These are phyloP conservation scores for Pteropus rufus DNA, from an alignment of 2,797 vertebrate genomes.

Conservation along the genomic window DNA sequence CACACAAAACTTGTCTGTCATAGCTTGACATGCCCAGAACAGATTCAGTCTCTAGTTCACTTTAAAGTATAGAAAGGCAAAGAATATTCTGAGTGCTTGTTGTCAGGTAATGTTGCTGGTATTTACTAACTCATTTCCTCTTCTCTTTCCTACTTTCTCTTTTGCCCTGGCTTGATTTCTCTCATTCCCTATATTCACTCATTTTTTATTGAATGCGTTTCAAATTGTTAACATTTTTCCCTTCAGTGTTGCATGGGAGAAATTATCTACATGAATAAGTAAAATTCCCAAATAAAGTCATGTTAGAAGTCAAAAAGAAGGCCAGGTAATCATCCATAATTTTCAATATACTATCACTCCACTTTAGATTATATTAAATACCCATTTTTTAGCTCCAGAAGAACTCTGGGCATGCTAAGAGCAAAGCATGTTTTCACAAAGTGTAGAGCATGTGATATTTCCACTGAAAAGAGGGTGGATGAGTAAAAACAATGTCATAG, in stretches of 20 bases:
- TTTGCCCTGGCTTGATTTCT: not conserved
- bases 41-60: not conserved
- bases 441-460: not conserved
- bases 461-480: not conserved
- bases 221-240: not conserved
- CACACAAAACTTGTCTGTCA: not conserved
- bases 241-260: not conserved
- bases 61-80: not conserved
- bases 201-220: constrained; percentile 22
- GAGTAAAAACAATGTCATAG: not conserved
- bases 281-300: not conserved
- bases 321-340: not conserved
- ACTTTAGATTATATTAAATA: not conserved
- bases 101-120: not conserved
- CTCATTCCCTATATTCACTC: not conserved
- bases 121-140: not conserved
- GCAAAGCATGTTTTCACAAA: not conserved
- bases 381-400: not conserved
- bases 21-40: not conserved
- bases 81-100: not conserved
- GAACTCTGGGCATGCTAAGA: not conserved
- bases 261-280: not conserved
- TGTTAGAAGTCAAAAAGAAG: not conserved
- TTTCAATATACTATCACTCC: not conserved
- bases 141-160: not conserved